A percentile compares a stretch with the other conserved stretches of the same genome.
Evolutionary conservation across 2,113 vertebrate species (phyloP).

Genomic region (Isurus oxyrinchus): DNA sequence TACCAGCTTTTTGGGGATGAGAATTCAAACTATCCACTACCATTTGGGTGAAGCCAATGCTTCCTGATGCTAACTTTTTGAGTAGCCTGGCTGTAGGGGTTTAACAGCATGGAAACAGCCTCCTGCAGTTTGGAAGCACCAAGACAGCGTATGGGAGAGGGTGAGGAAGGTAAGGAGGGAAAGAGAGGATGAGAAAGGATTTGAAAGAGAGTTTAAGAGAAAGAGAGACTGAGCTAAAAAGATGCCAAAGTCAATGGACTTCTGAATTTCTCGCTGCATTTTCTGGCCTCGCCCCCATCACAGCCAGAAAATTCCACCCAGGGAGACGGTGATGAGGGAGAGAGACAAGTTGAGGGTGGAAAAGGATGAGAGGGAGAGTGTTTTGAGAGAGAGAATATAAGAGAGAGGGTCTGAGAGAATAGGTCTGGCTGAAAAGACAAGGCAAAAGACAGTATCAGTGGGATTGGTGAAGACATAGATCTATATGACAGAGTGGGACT

Average conservation of each 20-base stretch:
- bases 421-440: not conserved
- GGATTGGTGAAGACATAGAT: not conserved
- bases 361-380: not conserved
- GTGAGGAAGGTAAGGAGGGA: not conserved
- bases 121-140: too few species aligned
- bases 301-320: too few species aligned
- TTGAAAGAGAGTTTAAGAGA: not conserved
- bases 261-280: too few species aligned
- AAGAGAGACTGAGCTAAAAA: not conserved
- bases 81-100: too few species aligned
- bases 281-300: too few species aligned
- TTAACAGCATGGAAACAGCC: too few species aligned
- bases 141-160: constrained; percentile 11
- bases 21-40: too few species aligned
- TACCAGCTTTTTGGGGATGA: not conserved
- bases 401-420: not conserved
- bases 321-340: not conserved
- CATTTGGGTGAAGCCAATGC: not conserved
- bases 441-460: not conserved
- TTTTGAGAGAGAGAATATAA: not conserved
- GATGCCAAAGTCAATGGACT: too few species aligned
- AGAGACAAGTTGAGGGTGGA: not conserved
- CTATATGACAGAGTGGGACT: not conserved
- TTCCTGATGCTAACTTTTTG: not conserved
- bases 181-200: not conserved